These are phyloP conservation scores for Trichoplusia ni DNA, from an alignment of 1,140 invertebrate genomes.

Conservation along the genomic window DNA sequence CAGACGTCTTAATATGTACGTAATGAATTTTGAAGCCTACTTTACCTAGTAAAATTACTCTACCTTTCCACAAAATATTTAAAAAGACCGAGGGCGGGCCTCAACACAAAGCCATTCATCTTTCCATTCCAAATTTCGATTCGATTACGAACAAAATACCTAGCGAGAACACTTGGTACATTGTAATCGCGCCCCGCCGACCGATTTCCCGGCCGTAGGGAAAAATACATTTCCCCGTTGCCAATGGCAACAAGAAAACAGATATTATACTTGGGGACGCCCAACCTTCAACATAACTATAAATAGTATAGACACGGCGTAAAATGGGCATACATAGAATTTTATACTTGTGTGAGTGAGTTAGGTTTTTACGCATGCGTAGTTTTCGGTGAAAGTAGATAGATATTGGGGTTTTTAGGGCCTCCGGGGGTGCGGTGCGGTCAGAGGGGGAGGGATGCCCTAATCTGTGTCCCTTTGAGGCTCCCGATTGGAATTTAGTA, in stretches of 20 bases:
- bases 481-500: constrained; percentile 79
- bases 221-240: constrained; percentile 68
- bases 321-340: constrained; percentile 69
- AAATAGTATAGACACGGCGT: constrained; percentile 37
- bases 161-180: constrained; percentile 10
- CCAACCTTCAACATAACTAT: constrained; percentile 37
- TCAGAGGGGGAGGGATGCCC: constrained; percentile 53
- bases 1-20: no score
- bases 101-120: constrained; percentile 22
- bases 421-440: constrained; percentile 48
- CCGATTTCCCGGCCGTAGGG: constrained; percentile 31
- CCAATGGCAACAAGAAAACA: constrained; percentile 72
- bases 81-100: no score
- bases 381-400: constrained; percentile 74
- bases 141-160: constrained; percentile 33
- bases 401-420: constrained; percentile 78
- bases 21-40: no score
- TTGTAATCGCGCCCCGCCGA: constrained; percentile 22
- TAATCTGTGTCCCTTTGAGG: constrained; percentile 79
- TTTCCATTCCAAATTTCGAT: constrained; percentile 33
- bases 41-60: no score
- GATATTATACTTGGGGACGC: constrained; percentile 62
- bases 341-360: constrained; percentile 71
- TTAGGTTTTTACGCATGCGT: constrained; percentile 79
- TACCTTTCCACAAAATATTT: no score